phyloP scores from a whole-genome alignment of 2,888 invertebrate genomes.

The Acanthosepion lycidas region DNA sequence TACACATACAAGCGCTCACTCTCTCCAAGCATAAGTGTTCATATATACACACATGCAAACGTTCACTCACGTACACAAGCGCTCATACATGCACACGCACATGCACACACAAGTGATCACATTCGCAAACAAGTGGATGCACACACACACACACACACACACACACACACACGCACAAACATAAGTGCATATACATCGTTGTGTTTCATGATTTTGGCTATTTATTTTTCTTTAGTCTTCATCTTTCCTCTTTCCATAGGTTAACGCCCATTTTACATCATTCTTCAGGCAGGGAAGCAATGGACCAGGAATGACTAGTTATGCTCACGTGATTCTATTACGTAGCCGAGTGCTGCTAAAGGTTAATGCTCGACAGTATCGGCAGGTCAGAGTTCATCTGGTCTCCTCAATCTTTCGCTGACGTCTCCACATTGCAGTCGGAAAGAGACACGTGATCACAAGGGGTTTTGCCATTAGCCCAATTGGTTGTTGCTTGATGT shows the following conservation, averaged over 20 bases:
- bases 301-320: not conserved
- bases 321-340: constrained; percentile 20
- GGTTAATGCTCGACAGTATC: not conserved
- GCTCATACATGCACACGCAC: no score
- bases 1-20: no score
- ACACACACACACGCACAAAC: no score
- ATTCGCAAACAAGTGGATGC: no score
- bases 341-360: not conserved
- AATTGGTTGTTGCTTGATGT: not conserved
- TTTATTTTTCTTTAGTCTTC: no score
- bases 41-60: no score
- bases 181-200: no score
- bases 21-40: no score
- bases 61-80: no score
- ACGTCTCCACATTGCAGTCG: not conserved
- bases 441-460: not conserved
- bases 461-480: constrained; percentile 11
- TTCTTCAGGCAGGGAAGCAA: not conserved
- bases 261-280: not conserved
- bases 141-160: no score
- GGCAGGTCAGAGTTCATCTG: not conserved
- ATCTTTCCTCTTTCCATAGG: not conserved
- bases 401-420: not conserved
- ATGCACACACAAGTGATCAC: no score
- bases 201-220: no score